Percentiles rank a stretch among this genome's conserved stretches.
Evolutionary conservation across 2,113 vertebrate genomes (phyloP).

Genomic region (Monopterus albus): DNA sequence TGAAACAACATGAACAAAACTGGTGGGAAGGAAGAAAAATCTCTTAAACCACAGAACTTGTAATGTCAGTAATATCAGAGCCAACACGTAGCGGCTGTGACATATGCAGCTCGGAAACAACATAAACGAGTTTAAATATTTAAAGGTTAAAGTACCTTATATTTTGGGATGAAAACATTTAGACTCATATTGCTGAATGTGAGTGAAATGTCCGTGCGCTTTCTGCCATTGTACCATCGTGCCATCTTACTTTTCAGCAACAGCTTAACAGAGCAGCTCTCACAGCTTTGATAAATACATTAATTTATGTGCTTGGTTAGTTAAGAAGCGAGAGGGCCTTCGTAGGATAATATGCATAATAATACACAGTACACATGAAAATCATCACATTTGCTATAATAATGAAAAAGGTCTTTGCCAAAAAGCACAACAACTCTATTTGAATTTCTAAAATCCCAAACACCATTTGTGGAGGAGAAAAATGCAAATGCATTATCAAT

Average conservation of each 20-base stretch:
- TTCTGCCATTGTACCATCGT: slow-evolving; percentile 49
- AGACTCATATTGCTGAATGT: slow-evolving; percentile 46
- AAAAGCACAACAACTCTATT: slow-evolving; percentile 63
- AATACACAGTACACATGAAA: slow-evolving; percentile 64
- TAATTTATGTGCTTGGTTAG: slow-evolving; percentile 69
- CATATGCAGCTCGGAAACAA: no score
- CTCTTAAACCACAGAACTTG: slow-evolving; percentile 1
- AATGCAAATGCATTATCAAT: slow-evolving; percentile 79
- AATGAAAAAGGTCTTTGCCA: slow-evolving; percentile 67
- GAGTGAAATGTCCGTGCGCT: slow-evolving; percentile 49
- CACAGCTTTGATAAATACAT: slow-evolving; percentile 69
- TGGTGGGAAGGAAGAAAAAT: slow-evolving; percentile 34
- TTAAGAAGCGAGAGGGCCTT: slow-evolving; percentile 68
- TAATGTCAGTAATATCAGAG: slow-evolving; percentile 25
- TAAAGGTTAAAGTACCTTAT: no score
- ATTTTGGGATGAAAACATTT: slow-evolving; percentile 21
- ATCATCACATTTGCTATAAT: slow-evolving; percentile 63
- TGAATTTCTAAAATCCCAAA: slow-evolving; percentile 74
- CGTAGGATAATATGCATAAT: slow-evolving; percentile 71
- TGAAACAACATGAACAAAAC: slow-evolving; percentile 50
- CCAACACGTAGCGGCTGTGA: no score
- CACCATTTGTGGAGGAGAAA: slow-evolving; percentile 64
- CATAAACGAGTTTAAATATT: no score
- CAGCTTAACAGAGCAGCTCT: slow-evolving; percentile 46
- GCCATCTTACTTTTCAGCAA: slow-evolving; percentile 59